Base-by-base conservation (phyloP, 2,888 invertebrate species). In the Eristalinus sepulchralis region DNA sequence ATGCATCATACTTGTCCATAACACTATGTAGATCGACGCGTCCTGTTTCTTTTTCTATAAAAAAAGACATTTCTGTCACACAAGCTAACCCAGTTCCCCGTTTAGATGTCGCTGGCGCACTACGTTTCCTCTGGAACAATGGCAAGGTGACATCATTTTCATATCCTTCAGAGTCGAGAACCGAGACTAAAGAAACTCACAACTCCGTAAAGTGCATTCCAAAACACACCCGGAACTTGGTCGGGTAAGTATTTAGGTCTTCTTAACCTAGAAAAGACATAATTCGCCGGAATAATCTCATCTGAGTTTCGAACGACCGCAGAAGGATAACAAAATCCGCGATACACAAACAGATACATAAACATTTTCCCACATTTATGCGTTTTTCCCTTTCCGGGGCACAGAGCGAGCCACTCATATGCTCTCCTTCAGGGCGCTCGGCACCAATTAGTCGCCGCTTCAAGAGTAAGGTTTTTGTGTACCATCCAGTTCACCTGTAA, bases 391-490 rank as follows among this genome's bases (percentile, higher is more conserved):
- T n/a, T 17, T n/a, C n/a, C 39, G 4, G n/a, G n/a, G 27, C 8
- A 47, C n/a, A 47, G 17, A 47, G 17, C 47, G 17, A 17, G 47
- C 47, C 36, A 59, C 70, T 70, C 62, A 64, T 27, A 53, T 47
- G 36, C 39, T 3, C 60, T 55, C 17, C 36, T 78, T 82, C 27
- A 70, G 6, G 64, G 72, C 34, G 53, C 60, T 82, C 77, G 57
- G 73, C 57, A 83, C 73, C 86, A 86, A 86, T 86, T 83, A 86
- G 77, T 75, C 66, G 62, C 75, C 70, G 55, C 73, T 78, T 71
- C 57, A 70, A 78, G 82, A 78, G 73, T 66, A 78, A 62, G 64
- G 64, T 78, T 73, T 78, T 82, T 75, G 68, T 75, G 63, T 62
- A 63, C 63, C 73, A 73, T 33, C 66, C 66, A 66, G 85, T 86